Evolutionary conservation across 1,140 invertebrate species (phyloP).

Genomic region (Lepidostoma basale): DNA sequence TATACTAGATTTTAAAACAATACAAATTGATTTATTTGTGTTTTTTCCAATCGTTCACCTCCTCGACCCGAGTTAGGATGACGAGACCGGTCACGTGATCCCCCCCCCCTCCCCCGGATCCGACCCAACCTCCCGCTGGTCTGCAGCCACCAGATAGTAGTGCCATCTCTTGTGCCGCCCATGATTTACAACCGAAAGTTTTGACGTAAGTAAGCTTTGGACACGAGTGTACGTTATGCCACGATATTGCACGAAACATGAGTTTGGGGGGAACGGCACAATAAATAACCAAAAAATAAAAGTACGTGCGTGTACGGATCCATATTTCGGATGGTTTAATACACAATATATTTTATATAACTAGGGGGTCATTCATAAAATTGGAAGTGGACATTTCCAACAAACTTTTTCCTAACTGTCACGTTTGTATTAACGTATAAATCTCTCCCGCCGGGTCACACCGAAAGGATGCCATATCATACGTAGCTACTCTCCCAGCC

Average conservation of each 20-base stretch:
- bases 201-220: constrained; percentile 47
- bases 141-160: constrained; percentile 44
- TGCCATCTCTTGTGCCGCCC: constrained; percentile 41
- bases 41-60: constrained; percentile 24
- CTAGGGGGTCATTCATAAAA: constrained; percentile 47
- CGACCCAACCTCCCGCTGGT: constrained; percentile 9
- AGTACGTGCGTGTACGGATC: constrained; percentile 29
- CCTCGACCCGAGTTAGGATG: constrained; percentile 1
- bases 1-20: constrained; percentile 1
- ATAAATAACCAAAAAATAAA: constrained; percentile 44
- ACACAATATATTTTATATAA: constrained; percentile 40
- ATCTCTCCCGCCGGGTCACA: constrained; percentile 38
- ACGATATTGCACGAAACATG: constrained; percentile 44
- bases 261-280: constrained; percentile 40
- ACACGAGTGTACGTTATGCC: constrained; percentile 45
- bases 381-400: constrained; percentile 45
- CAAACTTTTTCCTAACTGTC: constrained; percentile 45
- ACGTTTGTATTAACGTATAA: constrained; percentile 47
- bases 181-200: constrained; percentile 46
- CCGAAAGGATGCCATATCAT: too few relatives aligned
- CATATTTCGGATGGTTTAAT: constrained; percentile 31
- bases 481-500: too few relatives aligned
- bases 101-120: background rate
- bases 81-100: background rate
- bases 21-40: constrained; percentile 25